Conservation (phyloP, 2,797 vertebrate genomes). For the Ctenosaura bakeri region DNA sequence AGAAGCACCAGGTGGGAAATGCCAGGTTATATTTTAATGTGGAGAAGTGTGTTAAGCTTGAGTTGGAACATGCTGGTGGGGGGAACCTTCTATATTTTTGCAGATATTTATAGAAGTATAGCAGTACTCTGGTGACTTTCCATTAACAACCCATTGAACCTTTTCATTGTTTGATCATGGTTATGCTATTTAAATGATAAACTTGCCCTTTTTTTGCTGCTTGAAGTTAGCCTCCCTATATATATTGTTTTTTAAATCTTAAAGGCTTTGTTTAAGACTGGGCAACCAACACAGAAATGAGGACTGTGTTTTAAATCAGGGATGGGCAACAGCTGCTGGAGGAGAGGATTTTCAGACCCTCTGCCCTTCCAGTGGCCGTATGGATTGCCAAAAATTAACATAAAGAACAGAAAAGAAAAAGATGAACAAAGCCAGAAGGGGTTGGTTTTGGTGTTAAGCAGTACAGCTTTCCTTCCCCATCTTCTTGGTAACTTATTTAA, state of each 20-base stretch:
- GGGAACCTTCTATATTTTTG: background rate
- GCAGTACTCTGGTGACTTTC: background rate
- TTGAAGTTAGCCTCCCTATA: background rate
- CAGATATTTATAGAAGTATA: slow-evolving; percentile 15
- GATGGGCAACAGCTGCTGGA: no score
- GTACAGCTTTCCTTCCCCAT: no score
- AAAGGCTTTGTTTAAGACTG: background rate
- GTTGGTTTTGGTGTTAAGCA: no score
- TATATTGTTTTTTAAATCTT: background rate
- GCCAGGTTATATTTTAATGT: slow-evolving; percentile 14
- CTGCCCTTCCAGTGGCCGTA: no score
- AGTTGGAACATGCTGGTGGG: background rate
- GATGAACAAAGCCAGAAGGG: no score
- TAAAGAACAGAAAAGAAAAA: no score
- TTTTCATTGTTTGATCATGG: background rate
- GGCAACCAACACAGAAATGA: background rate
- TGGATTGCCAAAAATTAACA: no score
- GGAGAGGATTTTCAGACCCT: no score
- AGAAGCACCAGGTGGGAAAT: background rate
- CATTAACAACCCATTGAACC: slow-evolving; percentile 22
- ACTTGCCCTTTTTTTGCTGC: slow-evolving; percentile 5
- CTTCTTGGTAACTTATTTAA: no score
- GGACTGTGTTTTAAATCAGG: background rate
- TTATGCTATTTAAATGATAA: slow-evolving; percentile 9
- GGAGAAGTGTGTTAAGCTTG: slow-evolving; percentile 15